Base-by-base conservation (phyloP, 2,888 invertebrate genomes). In the Branchipolynoe longqiensis region DNA sequence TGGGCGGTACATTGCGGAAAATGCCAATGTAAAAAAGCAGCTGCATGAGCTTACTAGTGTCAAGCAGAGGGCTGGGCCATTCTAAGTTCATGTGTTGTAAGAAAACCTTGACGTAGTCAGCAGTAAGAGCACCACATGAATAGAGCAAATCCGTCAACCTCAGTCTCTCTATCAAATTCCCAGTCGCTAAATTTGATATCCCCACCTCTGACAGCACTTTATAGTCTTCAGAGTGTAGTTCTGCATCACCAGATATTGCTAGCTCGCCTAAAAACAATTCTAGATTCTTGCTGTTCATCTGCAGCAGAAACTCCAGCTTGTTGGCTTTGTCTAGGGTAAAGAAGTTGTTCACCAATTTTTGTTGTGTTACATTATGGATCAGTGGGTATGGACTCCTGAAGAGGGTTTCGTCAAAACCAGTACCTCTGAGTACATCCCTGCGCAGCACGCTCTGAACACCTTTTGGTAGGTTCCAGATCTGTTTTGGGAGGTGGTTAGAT, bases 11-110 rank as follows among this genome's bases (percentile, higher is more conserved):
- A 28, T n/a, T 48, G 22, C 78, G 25, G 28, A 48, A 78, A 14
- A 78, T 25, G 31, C 48, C 41, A 14, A 78, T 78, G 31, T 78
- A 78, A 33, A 78, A 78, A 6, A 78, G 78, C 28, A 78, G 18
- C 28, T 78, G 78, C 12, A 78, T 4, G 18, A 78, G 8, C n/a
- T 69, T 69, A n/a, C 69, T 69, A 12, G 33, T 33, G 69, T 69
- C 69, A 14, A 69, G 3, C 1, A 36, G 8, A 1, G 22, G 69
- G 25, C 38, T 69, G 4, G 69, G 38, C 69, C 69, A 69, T 33
- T 38, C 38, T 2, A 33, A 4, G 1, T 12, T 8, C 36, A 69
- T 38, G 4, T 22, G 33, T 18, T 69, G 18, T 12, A 69, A 38
- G 1, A 69, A 69, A 4, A 14, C 18, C 18, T 38, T n/a, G 18